A percentile compares a stretch with the other conserved stretches of the same genome.
phyloP scores from a whole-genome alignment of 2,888 invertebrate species.

The Chrysodeixis includens region DNA sequence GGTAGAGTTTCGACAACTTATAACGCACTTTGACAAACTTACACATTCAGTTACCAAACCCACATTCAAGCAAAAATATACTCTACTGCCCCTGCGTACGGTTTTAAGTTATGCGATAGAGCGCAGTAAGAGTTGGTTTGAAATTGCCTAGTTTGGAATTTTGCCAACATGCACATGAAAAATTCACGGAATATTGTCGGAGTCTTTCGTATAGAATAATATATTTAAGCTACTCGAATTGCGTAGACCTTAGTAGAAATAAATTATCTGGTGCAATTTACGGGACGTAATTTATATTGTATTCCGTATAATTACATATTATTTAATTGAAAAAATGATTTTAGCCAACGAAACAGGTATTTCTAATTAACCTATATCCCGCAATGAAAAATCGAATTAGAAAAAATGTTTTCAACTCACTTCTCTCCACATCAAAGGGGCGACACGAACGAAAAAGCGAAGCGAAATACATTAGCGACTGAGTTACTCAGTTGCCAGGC shows the following conservation, averaged over 20 bases:
- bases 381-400: too few relatives aligned
- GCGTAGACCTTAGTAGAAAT: slow-evolving; percentile 11
- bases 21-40: slow-evolving; percentile 16
- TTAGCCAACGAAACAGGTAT: too few relatives aligned
- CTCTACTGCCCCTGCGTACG: slow-evolving; percentile 3
- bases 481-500: too few relatives aligned
- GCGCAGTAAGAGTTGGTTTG: slow-evolving; percentile 31
- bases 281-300: too few relatives aligned
- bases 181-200: slow-evolving; percentile 45
- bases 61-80: slow-evolving; percentile 11
- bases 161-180: slow-evolving; percentile 52
- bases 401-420: too few relatives aligned
- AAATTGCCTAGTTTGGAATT: slow-evolving; percentile 44
- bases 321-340: too few relatives aligned
- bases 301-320: too few relatives aligned
- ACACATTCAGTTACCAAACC: not conserved
- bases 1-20: slow-evolving; percentile 33
- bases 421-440: too few relatives aligned
- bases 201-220: slow-evolving; percentile 28
- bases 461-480: too few relatives aligned
- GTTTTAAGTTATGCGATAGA: slow-evolving; percentile 7
- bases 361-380: too few relatives aligned
- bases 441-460: too few relatives aligned
- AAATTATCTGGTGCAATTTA: slow-evolving; percentile 10
- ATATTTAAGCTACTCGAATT: slow-evolving; percentile 21